Evolutionary conservation across 2,888 invertebrate species (phyloP).

Genomic region (Chymomyza fuscimana): DNA sequence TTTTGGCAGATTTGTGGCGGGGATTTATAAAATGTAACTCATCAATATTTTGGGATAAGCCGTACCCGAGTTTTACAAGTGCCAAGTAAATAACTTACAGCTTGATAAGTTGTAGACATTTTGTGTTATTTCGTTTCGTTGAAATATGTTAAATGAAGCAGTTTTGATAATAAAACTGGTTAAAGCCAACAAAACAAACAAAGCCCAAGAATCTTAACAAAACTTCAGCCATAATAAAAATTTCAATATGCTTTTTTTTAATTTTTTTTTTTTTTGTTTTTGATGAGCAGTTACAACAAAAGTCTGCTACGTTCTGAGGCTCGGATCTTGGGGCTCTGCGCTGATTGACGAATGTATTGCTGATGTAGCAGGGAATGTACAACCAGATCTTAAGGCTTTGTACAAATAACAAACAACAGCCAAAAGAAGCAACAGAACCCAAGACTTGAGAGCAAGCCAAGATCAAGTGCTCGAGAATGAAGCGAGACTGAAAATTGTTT

Average conservation of each 20-base stretch:
- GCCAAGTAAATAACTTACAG: neutral
- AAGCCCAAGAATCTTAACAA: conserved; percentile 21
- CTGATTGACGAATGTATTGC: conserved; percentile 66
- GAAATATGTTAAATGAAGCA: neutral
- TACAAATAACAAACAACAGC: conserved; percentile 62
- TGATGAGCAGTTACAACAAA: conserved; percentile 68
- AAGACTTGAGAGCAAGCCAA: conserved; percentile 31
- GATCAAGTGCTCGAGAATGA: conserved; percentile 68
- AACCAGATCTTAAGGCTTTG: conserved; percentile 71
- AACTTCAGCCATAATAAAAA: conserved; percentile 25
- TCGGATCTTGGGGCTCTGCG: neutral
- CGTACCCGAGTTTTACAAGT: neutral
- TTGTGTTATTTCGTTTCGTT: neutral
- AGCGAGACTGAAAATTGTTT: conserved; percentile 15
- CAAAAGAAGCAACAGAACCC: conserved; percentile 15
- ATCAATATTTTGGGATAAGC: neutral
- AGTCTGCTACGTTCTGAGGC: conserved; percentile 27
- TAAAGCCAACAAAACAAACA: conserved; percentile 26
- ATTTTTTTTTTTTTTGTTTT: conserved; percentile 46
- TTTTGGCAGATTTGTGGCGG: conserved; percentile 9
- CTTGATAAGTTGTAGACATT: neutral
- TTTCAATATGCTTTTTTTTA: conserved; percentile 11
- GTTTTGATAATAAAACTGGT: conserved; percentile 17
- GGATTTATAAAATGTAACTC: neutral
- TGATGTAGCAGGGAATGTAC: conserved; percentile 25